Evolutionary conservation across 2,888 invertebrate species (phyloP), one percentile per base, ranked within the genome.

Genomic region (Dione juno): DNA sequence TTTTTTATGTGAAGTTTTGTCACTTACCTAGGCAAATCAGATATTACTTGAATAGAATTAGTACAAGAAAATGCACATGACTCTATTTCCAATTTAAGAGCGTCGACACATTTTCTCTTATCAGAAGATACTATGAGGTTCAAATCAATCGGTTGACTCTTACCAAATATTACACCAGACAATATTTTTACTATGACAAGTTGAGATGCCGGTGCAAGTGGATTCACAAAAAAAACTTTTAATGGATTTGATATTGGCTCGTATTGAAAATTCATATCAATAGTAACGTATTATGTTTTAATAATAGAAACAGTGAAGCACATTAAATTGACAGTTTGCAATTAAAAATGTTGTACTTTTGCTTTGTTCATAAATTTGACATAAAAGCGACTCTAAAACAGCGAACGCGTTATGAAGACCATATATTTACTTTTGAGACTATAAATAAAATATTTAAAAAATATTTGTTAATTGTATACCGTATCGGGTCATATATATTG

Each of bases 11-110:
- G 5, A 28, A 28, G 28, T n/a, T 14, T 3, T n/a, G n/a, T n/a
- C n/a, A 43, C 14, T 59, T 81, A 90, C 92, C 84, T 81, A n/a
- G 91, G 90, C 73, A 91, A 81, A 75, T 86, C 85, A 21, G 88
- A 86, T 6, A 87, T 81, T 19, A 88, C 77, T 57, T 71, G 74
- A 57, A 91, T 82, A 11, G 81, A 79, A 78, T 88, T 87, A 58
- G 79, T 81, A 74, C 86, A 87, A 11, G 79, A 71, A 75, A 86
- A 88, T 50, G 86, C 87, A 79, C 89, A 89, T 63, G 76, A 78
- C 61, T 79, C 81, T 50, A 90, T 74, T 74, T 89, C 88, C 28
- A 79, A 67, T 79, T 79, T 87, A 37, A 88, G 81, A 16, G 75
- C 76, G 66, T 84, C 80, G 0, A 87, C 91, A 45, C 70, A 35